Percentiles rank a stretch among this genome's conserved stretches.
phyloP scores from a whole-genome alignment of 2,888 invertebrate genomes.

The Leuctra nigra region DNA sequence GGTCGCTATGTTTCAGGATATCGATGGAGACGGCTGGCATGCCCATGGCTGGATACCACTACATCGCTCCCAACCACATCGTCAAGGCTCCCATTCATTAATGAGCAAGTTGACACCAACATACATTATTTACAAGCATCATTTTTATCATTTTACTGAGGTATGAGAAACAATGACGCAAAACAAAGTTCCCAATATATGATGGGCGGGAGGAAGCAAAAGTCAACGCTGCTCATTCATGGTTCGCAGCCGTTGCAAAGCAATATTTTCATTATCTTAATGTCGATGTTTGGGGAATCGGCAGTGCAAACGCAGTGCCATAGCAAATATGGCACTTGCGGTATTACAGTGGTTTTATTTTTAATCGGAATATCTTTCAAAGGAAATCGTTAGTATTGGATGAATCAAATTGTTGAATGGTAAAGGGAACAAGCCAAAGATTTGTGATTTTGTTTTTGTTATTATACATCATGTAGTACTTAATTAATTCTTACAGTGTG shows the following conservation, averaged over 20 bases:
- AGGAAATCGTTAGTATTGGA: conserved; percentile 7
- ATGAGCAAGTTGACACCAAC: conserved; percentile 32
- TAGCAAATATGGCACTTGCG: not conserved
- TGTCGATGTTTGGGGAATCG: too few relatives aligned
- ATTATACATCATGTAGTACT: conserved; percentile 3
- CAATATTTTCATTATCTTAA: too few relatives aligned
- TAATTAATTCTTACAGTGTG: not conserved
- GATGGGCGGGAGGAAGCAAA: conserved; percentile 15
- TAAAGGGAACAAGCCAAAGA: conserved; percentile 82
- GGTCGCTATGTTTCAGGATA: conserved; percentile 83
- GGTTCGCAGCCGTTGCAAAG: too few relatives aligned
- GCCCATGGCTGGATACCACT: conserved; percentile 85
- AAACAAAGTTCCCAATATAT: conserved; percentile 10
- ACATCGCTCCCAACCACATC: conserved; percentile 88
- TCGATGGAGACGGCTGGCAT: conserved; percentile 91
- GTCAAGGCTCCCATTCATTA: conserved; percentile 89
- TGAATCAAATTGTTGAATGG: conserved; percentile 47
- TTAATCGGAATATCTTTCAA: conserved; percentile 11
- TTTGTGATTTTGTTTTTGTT: conserved; percentile 63
- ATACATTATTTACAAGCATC: conserved; percentile 8
- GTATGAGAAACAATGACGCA: conserved; percentile 17
- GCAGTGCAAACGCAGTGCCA: too few relatives aligned
- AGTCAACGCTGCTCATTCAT: too few relatives aligned
- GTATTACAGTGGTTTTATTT: conserved; percentile 1
- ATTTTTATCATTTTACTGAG: conserved; percentile 4